Evolutionary conservation across 2,113 vertebrate genomes (phyloP), one percentile per base, ranked within the genome.

Genomic region (Pituophis catenifer): DNA sequence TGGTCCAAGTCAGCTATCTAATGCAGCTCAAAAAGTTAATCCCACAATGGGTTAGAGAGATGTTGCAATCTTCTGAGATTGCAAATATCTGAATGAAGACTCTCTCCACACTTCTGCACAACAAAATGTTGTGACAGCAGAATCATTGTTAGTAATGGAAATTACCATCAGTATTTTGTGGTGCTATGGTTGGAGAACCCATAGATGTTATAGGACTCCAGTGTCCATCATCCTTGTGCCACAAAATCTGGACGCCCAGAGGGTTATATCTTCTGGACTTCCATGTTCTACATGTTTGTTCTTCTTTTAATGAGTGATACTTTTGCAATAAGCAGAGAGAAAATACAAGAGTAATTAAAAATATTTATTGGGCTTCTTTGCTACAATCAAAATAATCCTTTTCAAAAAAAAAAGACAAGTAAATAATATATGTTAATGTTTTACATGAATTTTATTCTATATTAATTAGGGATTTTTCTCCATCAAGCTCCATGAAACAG

Each of bases 271-370:
- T 81, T 33, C 70, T 19, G 70, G 15, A 19, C 7, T 38, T 17
- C 33, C 15, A 33, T 81, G n/a, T 81, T 81, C 33, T 81, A 38
- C 33, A 44, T 81, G 44, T 50, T 90, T 19, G n/a, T 48, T 6
- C 1, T 55, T 53, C 11, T 53, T 52, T 44, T 88, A 91, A 96
- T 48, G 93, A 95, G 94, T 81, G 92, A 96, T 81, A 95, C 19
- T 89, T 91, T 95, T 86, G 55, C 95, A 97, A 96, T 94, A 97
- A 97, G 86, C 88, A 92, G 95, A 96, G 93, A 95, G 91, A 95
- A 97, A 53, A 96, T 94, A 95, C 92, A 54, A 96, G 97, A 95
- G 91, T 91, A 97, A 96, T 97, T 97, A 93, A 96, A 97, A 96
- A 97, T 97, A 97, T 97, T 97, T 97, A 96, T 96, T 95, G 91